A percentile compares a stretch with the other conserved stretches of the same genome.
These are phyloP conservation scores for Machaerirhynchus nigripectus DNA, from an alignment of 2,113 vertebrate species.

Conservation along the genomic window DNA sequence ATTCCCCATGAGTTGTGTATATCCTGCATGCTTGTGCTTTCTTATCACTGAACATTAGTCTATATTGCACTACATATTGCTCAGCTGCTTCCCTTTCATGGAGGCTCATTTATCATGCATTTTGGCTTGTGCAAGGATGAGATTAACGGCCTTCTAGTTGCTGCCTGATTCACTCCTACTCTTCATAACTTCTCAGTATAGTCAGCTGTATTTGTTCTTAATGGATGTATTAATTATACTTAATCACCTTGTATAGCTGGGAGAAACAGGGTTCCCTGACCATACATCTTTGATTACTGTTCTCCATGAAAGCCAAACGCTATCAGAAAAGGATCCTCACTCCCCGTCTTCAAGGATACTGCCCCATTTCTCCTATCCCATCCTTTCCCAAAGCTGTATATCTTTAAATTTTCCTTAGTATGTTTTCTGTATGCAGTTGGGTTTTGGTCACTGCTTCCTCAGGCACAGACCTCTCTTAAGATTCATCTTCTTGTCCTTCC, in stretches of 20 bases:
- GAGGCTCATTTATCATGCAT: background rate
- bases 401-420: background rate
- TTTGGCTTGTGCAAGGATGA: background rate
- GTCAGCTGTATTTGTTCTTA: background rate
- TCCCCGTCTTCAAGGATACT: background rate
- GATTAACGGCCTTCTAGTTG: background rate
- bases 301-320: background rate
- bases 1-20: background rate
- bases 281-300: background rate
- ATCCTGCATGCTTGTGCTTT: slow-evolving; percentile 13
- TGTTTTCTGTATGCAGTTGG: background rate
- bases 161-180: background rate
- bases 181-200: background rate
- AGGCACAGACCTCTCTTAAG: background rate
- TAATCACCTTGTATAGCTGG: background rate
- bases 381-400: background rate
- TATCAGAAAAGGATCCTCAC: background rate
- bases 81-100: slow-evolving; percentile 16
- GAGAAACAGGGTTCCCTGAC: background rate
- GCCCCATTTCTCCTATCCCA: background rate
- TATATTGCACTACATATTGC: background rate
- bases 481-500: background rate
- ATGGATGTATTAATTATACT: background rate
- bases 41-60: slow-evolving; percentile 6
- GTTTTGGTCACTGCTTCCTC: background rate